A percentile compares a stretch with the other conserved stretches of the same genome.
Conservation (phyloP, 2,113 vertebrate species). For the Apaloderma vittatum region DNA sequence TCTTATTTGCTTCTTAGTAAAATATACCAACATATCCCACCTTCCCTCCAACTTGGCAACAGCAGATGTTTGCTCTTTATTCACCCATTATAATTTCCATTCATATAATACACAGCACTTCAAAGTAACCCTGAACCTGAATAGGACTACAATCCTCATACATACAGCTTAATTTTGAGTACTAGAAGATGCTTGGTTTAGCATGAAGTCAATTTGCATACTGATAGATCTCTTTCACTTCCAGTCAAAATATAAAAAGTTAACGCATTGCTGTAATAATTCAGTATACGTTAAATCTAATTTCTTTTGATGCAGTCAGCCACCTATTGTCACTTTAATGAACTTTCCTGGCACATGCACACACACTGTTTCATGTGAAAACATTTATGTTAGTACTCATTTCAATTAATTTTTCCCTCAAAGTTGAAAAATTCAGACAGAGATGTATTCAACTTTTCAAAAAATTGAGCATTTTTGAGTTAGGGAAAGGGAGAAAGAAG, state of each 20-base stretch:
- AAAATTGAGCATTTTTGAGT: not conserved
- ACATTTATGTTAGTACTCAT: not conserved
- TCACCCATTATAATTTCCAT: not conserved
- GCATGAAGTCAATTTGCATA: conserved; percentile 37
- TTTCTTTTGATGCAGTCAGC: conserved; percentile 40
- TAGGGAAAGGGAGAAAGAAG: not conserved
- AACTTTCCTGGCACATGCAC: not conserved
- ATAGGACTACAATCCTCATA: not conserved
- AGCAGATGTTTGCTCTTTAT: not conserved
- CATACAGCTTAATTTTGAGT: not conserved
- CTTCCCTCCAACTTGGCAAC: not conserved
- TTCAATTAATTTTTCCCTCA: not conserved
- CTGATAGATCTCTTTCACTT: conserved; percentile 33
- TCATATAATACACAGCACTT: not conserved
- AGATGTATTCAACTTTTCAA: not conserved
- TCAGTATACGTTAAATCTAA: not conserved
- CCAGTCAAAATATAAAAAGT: conserved; percentile 27
- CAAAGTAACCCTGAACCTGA: conserved; percentile 14
- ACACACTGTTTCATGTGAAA: not conserved
- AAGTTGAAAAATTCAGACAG: not conserved
- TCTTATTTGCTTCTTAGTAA: not conserved
- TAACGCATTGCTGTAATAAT: not conserved
- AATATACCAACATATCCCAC: not conserved
- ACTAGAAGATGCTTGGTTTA: conserved; percentile 8
- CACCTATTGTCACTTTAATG: not conserved